Percentiles rank a stretch among this genome's conserved stretches.
phyloP scores from a whole-genome alignment of 2,113 vertebrate genomes.

The Caretta caretta region DNA sequence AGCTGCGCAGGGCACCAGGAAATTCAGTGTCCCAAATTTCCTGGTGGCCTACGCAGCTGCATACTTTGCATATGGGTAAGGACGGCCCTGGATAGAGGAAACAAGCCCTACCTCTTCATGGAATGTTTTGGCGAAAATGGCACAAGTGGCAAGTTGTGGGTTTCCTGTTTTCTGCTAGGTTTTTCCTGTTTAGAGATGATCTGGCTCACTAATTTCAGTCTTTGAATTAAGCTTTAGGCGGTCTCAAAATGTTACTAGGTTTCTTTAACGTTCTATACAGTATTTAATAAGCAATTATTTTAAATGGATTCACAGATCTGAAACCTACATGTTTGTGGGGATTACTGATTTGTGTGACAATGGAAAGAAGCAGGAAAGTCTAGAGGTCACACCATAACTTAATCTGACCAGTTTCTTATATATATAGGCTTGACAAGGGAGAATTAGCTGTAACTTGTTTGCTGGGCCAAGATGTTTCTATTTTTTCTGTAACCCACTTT shows the following conservation, averaged over 20 bases:
- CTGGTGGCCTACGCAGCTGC: no score
- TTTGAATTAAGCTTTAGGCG: not conserved
- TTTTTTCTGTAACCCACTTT: not conserved
- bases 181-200: not conserved
- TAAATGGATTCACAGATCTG: not conserved
- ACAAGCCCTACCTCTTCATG: not conserved
- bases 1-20: no score
- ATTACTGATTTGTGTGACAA: not conserved
- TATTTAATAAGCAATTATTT: not conserved
- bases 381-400: not conserved
- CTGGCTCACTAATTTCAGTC: not conserved
- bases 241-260: not conserved
- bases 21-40: no score
- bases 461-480: accelerated
- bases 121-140: not conserved
- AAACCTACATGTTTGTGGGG: not conserved
- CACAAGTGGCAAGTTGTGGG: not conserved
- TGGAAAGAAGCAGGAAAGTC: not conserved
- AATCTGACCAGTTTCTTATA: not conserved
- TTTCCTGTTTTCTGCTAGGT: not conserved
- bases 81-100: not conserved
- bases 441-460: not conserved
- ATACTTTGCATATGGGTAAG: no score
- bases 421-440: not conserved
- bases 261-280: not conserved